Evolutionary conservation across 2,797 vertebrate genomes (phyloP).

Genomic region (Oryzias dopingdopingensis): DNA sequence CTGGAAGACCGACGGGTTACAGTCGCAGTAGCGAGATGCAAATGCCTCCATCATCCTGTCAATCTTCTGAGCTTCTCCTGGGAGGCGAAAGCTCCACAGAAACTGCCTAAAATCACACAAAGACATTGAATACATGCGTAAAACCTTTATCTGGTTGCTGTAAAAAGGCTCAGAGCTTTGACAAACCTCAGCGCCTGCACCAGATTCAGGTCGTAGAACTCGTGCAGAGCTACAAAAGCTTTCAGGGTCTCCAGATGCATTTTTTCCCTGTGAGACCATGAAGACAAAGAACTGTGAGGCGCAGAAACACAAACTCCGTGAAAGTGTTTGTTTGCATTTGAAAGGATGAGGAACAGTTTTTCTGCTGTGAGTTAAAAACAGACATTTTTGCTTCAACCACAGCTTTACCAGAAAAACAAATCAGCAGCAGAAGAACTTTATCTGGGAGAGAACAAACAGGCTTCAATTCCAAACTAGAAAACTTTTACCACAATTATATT

Average conservation of each 20-base stretch:
- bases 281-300: background rate
- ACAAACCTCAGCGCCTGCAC: slow-evolving; percentile 91
- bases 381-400: too few relatives aligned
- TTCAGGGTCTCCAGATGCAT: slow-evolving; percentile 84
- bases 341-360: too few relatives aligned
- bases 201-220: slow-evolving; percentile 91
- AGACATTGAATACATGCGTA: background rate
- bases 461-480: too few relatives aligned
- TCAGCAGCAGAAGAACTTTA: too few relatives aligned
- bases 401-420: too few relatives aligned
- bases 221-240: slow-evolving; percentile 89
- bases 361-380: too few relatives aligned
- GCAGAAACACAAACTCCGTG: background rate
- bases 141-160: background rate
- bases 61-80: slow-evolving; percentile 95
- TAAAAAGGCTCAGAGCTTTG: background rate
- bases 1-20: slow-evolving; percentile 88
- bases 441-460: too few relatives aligned
- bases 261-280: slow-evolving; percentile 73
- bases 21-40: slow-evolving; percentile 87
- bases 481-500: too few relatives aligned
- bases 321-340: too few relatives aligned
- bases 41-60: slow-evolving; percentile 97
- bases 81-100: slow-evolving; percentile 94
- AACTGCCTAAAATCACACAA: slow-evolving; percentile 81